Base-by-base conservation (phyloP, 2,888 invertebrate genomes). In the Kryphioiulus occultus region DNA sequence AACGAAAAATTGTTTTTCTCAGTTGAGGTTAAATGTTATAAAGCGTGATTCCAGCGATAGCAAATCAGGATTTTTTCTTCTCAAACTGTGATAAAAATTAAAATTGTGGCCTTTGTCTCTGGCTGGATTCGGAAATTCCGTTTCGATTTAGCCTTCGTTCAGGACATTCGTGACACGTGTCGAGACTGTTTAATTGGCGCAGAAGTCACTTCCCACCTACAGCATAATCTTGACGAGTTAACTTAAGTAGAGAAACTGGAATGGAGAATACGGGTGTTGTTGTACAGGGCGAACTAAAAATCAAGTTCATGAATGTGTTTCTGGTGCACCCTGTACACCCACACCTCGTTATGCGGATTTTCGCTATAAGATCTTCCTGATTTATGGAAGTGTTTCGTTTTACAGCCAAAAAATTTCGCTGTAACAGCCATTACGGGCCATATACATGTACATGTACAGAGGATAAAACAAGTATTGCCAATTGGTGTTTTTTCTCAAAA, bases 101-200 rank as follows among this genome's bases (percentile, higher is more conserved):
- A 26, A 68, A 68, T 68, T 26, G 10, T n/a, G 22, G 12, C 68
- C 68, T 68, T 68, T 68, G 68, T 68, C 22, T 68, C 26, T 26
- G 26, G 26, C 68, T 68, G 9, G 10, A 68, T 68, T 68, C 68
- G 22, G 68, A 26, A 68, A 68, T 68, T 68, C 26, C 68, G 5
- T 68, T 68, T 68, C 26, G 26, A 68, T 26, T 26, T 68, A 68
- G 68, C 68, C 68, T 68, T 68, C 68, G 68, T 68, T 68, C n/a
- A 68, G 68, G 68, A 68, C 68, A 68, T 26, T 68, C 22, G 26
- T 68, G 68, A 68, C 68, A 68, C 68, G 68, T 68, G 68, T 68
- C 68, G 26, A 26, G 68, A 68, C 68, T 68, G 68, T 68, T 68
- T 68, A 68, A 68, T 68, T 26, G n/a, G n/a, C 68, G 68, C 68